Conservation (phyloP, 2,797 vertebrate species). For the Platyrinchus mystaceus region DNA sequence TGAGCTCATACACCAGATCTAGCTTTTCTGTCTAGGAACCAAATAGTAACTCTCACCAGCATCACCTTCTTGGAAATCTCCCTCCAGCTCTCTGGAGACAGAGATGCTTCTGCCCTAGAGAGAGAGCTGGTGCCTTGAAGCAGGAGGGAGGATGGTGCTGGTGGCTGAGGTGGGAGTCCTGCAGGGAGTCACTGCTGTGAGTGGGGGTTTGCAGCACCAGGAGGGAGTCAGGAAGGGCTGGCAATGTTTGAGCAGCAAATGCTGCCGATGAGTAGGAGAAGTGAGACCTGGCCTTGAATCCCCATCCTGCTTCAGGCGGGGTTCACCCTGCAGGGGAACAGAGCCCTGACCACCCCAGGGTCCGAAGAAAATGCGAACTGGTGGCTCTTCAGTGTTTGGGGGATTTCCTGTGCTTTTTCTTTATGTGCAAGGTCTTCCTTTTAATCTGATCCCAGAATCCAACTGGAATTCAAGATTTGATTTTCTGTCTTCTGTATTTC, state of each 20-base stretch:
- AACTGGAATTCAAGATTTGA: background rate
- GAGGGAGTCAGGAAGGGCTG: background rate
- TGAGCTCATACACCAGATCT: background rate
- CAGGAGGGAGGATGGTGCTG: background rate
- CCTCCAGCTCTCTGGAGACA: background rate
- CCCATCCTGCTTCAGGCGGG: background rate
- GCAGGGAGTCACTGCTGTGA: fast-evolving
- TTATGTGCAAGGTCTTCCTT: background rate
- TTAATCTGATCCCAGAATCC: background rate
- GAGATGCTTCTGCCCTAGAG: background rate
- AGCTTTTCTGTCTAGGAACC: background rate
- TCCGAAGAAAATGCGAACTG: fast-evolving
- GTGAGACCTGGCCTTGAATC: fast-evolving
- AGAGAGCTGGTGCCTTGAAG: background rate
- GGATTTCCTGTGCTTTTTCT: background rate
- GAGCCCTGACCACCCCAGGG: background rate
- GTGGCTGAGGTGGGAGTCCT: background rate
- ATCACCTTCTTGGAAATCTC: background rate
- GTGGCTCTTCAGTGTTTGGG: background rate
- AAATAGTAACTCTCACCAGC: background rate
- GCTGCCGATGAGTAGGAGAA: background rate
- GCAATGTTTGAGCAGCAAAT: background rate
- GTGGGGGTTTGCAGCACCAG: fast-evolving
- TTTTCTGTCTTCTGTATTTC: background rate
- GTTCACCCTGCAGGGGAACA: fast-evolving